phyloP scores from a whole-genome alignment of 2,888 invertebrate species.

The Pasiphila rectangulata region DNA sequence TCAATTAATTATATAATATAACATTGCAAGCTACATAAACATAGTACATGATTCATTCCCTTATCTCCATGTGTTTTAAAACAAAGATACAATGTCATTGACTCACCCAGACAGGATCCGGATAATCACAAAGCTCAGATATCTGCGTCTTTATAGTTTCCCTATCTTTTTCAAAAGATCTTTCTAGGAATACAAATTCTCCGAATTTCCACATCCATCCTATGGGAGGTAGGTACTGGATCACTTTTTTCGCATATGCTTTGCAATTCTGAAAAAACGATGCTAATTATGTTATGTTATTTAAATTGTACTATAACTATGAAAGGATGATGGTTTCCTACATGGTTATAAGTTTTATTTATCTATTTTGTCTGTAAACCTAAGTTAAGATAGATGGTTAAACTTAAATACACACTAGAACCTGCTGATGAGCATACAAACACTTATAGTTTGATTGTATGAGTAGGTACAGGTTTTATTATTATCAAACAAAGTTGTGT shows the following conservation, averaged over 20 bases:
- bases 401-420: too few species aligned
- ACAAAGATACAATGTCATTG: slow-evolving; percentile 19
- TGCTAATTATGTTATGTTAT: too few species aligned
- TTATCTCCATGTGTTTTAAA: slow-evolving; percentile 11
- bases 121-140: slow-evolving; percentile 90
- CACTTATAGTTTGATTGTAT: too few species aligned
- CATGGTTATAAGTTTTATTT: too few species aligned
- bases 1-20: neutral
- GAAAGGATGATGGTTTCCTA: too few species aligned
- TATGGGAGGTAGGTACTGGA: slow-evolving; percentile 93
- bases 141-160: slow-evolving; percentile 90
- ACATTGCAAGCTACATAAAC: slow-evolving; percentile 6
- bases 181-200: slow-evolving; percentile 95
- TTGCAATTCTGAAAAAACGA: slow-evolving; percentile 89
- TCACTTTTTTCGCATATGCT: slow-evolving; percentile 95
- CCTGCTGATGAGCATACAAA: too few species aligned
- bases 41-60: slow-evolving; percentile 4
- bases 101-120: slow-evolving; percentile 93
- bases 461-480: too few species aligned
- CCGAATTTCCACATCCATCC: slow-evolving; percentile 99
- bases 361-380: too few species aligned
- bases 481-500: too few species aligned
- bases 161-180: slow-evolving; percentile 95
- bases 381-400: too few species aligned
- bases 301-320: too few species aligned